Conservation (phyloP, 1,140 invertebrate genomes). For the fruit fly (Drosophila melanogaster) region Release_6_plus_ISO1_MT NC_004354.4:19301501-19302000, state of each 20-base stretch:
- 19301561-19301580: neutral
- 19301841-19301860: constrained; percentile 88
- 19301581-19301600: constrained; percentile 22
- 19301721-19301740: constrained; percentile 83
- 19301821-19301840: constrained; percentile 86
- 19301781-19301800: constrained; percentile 81
- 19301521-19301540: neutral
- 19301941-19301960: constrained; percentile 85
- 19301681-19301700: constrained; percentile 87
- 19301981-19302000: constrained; percentile 86
- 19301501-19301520: constrained; percentile 46
- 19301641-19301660: constrained; percentile 69
- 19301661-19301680: constrained; percentile 85
- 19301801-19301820: constrained; percentile 86
- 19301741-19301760: neutral
- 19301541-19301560: constrained; percentile 7
- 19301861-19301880: constrained; percentile 87
- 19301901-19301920: constrained; percentile 88
- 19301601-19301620: constrained; percentile 47
- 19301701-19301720: constrained; percentile 86
- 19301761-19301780: neutral
- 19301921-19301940: constrained; percentile 88
- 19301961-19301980: constrained; percentile 84
- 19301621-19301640: constrained; percentile 66
- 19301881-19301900: constrained; percentile 88